These are phyloP conservation scores for Drosophila sulfurigaster DNA, from an alignment of 1,140 invertebrate species.

Conservation along the genomic window DNA sequence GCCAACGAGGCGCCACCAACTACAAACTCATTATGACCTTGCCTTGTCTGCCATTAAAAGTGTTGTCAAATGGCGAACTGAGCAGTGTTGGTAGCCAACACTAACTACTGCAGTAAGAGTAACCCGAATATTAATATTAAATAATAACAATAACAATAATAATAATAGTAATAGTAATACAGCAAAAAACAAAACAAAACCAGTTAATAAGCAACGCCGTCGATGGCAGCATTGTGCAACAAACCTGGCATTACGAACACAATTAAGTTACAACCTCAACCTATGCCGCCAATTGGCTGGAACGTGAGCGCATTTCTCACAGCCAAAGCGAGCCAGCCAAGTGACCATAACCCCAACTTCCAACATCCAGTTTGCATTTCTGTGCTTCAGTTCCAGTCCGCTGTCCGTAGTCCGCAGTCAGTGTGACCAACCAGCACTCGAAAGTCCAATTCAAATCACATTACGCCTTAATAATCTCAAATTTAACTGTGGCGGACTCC, in stretches of 20 bases:
- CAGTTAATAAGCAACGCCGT: slow-evolving; percentile 46
- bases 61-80: slow-evolving; percentile 31
- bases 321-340: slow-evolving; percentile 19
- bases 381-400: neutral
- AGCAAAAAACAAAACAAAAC: slow-evolving; percentile 24
- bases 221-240: slow-evolving; percentile 48
- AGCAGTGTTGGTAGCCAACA: neutral
- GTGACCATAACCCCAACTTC: slow-evolving; percentile 51
- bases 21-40: slow-evolving; percentile 39
- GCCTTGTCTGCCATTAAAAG: slow-evolving; percentile 26
- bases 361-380: slow-evolving; percentile 3
- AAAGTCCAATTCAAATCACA: slow-evolving; percentile 35
- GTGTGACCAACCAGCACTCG: slow-evolving; percentile 4
- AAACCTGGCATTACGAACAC: slow-evolving; percentile 48
- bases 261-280: slow-evolving; percentile 53
- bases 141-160: slow-evolving; percentile 3
- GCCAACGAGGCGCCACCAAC: slow-evolving; percentile 31
- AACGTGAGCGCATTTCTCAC: slow-evolving; percentile 48
- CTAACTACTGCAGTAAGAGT: slow-evolving; percentile 10
- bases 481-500: slow-evolving; percentile 22
- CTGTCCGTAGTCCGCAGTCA: slow-evolving; percentile 2
- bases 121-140: slow-evolving; percentile 19
- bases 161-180: slow-evolving; percentile 15
- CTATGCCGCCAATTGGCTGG: slow-evolving; percentile 49
- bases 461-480: slow-evolving; percentile 25